Percentiles rank a stretch among this genome's conserved stretches.
These are phyloP conservation scores for Anisognathus igniventris DNA, from an alignment of 2,797 vertebrate species.

Conservation along the genomic window DNA sequence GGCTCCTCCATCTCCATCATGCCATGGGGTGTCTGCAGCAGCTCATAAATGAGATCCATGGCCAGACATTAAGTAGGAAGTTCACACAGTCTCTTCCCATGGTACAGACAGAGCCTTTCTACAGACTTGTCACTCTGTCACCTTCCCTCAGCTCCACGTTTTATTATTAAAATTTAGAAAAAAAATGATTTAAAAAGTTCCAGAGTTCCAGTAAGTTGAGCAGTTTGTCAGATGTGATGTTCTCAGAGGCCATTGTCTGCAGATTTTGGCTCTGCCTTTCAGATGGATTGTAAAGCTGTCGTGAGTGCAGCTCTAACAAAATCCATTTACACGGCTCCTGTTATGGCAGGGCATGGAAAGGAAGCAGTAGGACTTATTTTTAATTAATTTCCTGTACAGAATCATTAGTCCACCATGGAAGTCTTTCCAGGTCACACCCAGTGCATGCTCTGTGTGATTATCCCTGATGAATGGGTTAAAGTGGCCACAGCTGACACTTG, in stretches of 20 bases:
- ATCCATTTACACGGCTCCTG: background rate
- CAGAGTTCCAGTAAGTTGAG: background rate
- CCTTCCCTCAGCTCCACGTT: background rate
- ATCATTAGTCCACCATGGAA: background rate
- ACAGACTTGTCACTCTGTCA: slow-evolving; percentile 11
- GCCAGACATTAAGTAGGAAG: background rate
- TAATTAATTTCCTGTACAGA: background rate
- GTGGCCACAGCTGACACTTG: background rate
- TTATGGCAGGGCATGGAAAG: background rate
- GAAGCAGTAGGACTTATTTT: background rate
- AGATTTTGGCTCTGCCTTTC: slow-evolving; percentile 2
- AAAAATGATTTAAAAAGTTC: background rate
- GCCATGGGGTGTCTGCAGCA: background rate
- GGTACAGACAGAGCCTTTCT: background rate
- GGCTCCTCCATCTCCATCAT: background rate
- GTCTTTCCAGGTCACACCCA: background rate
- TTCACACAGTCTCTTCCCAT: background rate
- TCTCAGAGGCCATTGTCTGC: slow-evolving; percentile 11
- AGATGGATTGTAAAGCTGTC: background rate
- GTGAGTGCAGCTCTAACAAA: background rate
- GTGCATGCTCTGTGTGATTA: background rate
- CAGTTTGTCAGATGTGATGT: background rate
- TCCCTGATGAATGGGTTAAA: background rate
- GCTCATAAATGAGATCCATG: background rate
- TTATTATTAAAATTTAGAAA: background rate